Percentiles rank a stretch among this genome's conserved stretches.
These are phyloP conservation scores for Tor tambroides DNA, from an alignment of 2,113 vertebrate species.

Conservation along the genomic window DNA sequence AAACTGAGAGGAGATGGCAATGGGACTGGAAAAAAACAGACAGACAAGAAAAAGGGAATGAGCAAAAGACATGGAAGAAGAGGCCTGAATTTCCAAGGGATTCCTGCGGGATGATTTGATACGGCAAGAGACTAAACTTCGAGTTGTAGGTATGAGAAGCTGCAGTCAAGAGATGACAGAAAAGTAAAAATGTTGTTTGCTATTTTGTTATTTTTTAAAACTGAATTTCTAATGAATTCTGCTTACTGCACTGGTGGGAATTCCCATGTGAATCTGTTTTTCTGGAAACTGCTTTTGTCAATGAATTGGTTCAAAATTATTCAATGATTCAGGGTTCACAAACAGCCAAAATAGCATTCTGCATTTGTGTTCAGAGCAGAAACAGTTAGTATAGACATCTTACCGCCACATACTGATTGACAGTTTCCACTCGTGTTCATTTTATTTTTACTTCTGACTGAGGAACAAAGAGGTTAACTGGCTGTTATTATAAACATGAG, in stretches of 20 bases:
- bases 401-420: not conserved
- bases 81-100: not conserved
- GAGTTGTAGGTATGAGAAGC: not conserved
- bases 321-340: not conserved
- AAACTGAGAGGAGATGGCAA: slow-evolving; percentile 74
- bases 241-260: no score
- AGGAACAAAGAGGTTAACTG: not conserved
- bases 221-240: no score
- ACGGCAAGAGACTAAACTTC: not conserved
- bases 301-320: not conserved
- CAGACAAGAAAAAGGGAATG: not conserved
- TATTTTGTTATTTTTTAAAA: no score
- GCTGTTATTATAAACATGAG: not conserved
- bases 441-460: not conserved
- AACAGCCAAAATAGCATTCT: not conserved
- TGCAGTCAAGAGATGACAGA: no score
- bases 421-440: not conserved
- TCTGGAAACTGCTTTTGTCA: no score
- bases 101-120: not conserved
- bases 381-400: not conserved
- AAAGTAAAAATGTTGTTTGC: no score
- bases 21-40: slow-evolving; percentile 74
- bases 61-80: not conserved
- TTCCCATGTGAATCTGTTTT: no score
- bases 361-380: not conserved